These are phyloP conservation scores for Phataginus tricuspis DNA, from an alignment of 2,797 vertebrate genomes.

Conservation along the genomic window DNA sequence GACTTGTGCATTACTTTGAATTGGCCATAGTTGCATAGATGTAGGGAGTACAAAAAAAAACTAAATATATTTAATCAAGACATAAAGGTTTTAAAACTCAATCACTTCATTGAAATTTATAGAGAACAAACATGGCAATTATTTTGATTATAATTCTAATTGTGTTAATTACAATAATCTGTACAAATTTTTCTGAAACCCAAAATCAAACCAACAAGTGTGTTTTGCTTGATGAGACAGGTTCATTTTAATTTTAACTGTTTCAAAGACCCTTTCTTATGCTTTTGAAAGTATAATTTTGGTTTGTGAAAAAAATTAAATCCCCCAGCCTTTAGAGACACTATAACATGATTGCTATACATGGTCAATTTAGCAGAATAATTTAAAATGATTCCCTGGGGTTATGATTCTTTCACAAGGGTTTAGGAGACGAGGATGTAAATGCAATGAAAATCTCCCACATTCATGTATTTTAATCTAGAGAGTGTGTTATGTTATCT, in stretches of 20 bases:
- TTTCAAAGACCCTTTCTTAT: neutral
- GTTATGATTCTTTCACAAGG: neutral
- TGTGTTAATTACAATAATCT: constrained; percentile 56
- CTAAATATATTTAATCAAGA: constrained; percentile 20
- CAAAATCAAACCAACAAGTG: constrained; percentile 24
- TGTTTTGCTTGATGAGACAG: neutral
- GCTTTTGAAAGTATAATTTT: neutral
- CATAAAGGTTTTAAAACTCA: constrained; percentile 41
- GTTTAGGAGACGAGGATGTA: neutral
- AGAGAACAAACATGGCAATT: neutral
- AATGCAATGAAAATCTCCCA: neutral
- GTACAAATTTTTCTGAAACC: constrained; percentile 34
- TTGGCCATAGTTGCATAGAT: neutral
- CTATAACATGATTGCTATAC: neutral
- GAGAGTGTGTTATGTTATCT: neutral
- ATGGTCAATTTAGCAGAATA: neutral
- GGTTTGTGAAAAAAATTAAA: neutral
- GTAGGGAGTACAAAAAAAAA: neutral
- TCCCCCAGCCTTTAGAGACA: neutral
- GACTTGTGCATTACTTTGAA: neutral
- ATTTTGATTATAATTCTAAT: constrained; percentile 72
- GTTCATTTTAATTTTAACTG: neutral
- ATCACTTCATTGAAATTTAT: constrained; percentile 55
- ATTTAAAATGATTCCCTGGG: neutral
- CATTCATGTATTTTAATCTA: neutral